A percentile compares a stretch with the other conserved stretches of the same genome.
phyloP scores from a whole-genome alignment of 2,113 vertebrate species.

The Amblyopsis rosae region DNA sequence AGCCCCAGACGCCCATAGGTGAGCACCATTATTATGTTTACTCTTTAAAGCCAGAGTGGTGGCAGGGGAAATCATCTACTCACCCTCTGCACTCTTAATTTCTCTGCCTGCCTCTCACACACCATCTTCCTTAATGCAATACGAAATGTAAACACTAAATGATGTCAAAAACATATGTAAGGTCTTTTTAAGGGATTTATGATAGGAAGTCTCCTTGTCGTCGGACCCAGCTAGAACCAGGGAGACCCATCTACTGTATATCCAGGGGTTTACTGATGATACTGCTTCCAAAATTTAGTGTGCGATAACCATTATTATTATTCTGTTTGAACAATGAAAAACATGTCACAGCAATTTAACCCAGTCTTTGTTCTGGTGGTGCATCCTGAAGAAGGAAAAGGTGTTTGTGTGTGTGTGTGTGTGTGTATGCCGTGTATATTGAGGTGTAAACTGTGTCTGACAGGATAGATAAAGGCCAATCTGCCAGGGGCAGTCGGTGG shows the following conservation, averaged over 20 bases:
- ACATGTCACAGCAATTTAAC: too few relatives aligned
- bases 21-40: conserved; percentile 72
- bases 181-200: too few relatives aligned
- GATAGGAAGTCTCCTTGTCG: too few relatives aligned
- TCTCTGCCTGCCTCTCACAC: conserved; percentile 15
- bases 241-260: too few relatives aligned
- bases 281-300: too few relatives aligned
- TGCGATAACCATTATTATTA: too few relatives aligned
- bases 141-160: too few relatives aligned
- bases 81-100: conserved; percentile 37
- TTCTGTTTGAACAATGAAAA: too few relatives aligned
- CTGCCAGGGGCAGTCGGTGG: conserved; percentile 28
- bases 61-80: conserved; percentile 70
- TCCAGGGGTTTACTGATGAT: too few relatives aligned
- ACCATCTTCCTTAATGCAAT: neutral
- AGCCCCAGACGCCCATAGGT: conserved; percentile 52
- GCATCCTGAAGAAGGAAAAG: conserved; percentile 8
- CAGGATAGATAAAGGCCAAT: conserved; percentile 43
- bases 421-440: conserved; percentile 3
- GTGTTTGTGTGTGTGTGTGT: conserved; percentile 11
- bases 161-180: too few relatives aligned
- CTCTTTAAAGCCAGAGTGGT: conserved; percentile 58
- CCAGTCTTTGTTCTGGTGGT: too few relatives aligned
- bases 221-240: too few relatives aligned
- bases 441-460: conserved; percentile 25